Conservation (phyloP, 1,140 invertebrate genomes). For the Drosophila tristis region DNA sequence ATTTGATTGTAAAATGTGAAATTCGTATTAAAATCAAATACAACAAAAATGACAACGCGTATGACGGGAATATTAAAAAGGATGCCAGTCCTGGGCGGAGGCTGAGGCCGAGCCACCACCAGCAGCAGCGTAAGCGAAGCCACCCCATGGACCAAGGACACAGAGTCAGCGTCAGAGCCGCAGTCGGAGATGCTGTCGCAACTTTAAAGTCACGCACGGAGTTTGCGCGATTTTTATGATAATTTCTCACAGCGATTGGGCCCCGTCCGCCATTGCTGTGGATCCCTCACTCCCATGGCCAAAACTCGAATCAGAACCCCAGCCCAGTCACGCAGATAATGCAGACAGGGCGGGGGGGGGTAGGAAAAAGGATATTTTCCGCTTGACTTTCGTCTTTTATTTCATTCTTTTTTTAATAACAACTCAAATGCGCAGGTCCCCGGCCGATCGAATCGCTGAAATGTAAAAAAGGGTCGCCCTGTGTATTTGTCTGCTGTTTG, state of each 20-base stretch:
- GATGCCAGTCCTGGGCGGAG: conserved; percentile 13
- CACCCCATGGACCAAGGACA: conserved; percentile 24
- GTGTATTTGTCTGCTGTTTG: not conserved
- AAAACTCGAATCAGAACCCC: not conserved
- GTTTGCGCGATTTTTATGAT: conserved; percentile 82
- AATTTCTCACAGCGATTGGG: conserved; percentile 73
- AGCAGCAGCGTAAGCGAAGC: conserved; percentile 15
- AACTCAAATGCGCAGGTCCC: conserved; percentile 56
- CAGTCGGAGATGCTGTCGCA: conserved; percentile 23
- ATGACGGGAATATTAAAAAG: conserved; percentile 82
- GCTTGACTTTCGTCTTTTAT: conserved; percentile 30
- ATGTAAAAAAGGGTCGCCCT: conserved; percentile 61
- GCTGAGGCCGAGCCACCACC: conserved; percentile 44
- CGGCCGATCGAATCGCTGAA: conserved; percentile 59
- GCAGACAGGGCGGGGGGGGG: not conserved
- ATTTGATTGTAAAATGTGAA: conserved; percentile 84
- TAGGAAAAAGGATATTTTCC: conserved; percentile 51
- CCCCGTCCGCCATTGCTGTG: conserved; percentile 62
- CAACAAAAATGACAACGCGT: conserved; percentile 80
- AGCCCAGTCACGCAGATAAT: conserved; percentile 22
- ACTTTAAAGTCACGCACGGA: conserved; percentile 79
- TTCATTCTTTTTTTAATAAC: conserved; percentile 62
- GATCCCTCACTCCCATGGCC: conserved; percentile 22
- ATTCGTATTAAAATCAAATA: conserved; percentile 84
- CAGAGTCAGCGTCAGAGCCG: too few species aligned